Conservation (phyloP, 1,140 invertebrate genomes). For the Myzus persicae region DNA sequence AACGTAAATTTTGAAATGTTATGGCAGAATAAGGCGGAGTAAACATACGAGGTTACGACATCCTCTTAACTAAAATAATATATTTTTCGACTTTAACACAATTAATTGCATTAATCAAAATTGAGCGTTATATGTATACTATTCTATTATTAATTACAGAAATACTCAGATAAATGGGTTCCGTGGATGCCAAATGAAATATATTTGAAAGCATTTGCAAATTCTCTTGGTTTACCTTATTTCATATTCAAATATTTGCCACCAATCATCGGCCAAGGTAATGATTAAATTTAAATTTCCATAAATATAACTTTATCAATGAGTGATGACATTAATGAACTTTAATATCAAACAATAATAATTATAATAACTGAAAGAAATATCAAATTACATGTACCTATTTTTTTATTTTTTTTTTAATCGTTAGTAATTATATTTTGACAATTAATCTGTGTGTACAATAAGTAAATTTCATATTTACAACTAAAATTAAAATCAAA, state of each 20-base stretch:
- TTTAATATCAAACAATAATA: neutral
- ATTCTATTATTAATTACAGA: constrained; percentile 63
- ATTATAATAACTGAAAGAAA: neutral
- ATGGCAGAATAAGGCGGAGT: neutral
- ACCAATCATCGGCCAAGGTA: neutral
- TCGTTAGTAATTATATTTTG: neutral
- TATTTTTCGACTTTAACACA: neutral
- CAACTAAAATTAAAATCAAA: neutral
- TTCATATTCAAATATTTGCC: constrained; percentile 43
- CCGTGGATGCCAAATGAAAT: constrained; percentile 70
- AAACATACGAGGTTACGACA: neutral
- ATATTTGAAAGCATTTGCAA: constrained; percentile 69
- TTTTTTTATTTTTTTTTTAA: too few species aligned
- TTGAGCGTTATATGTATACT: neutral
- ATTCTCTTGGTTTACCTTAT: constrained; percentile 63
- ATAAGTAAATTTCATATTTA: neutral
- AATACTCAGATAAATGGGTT: constrained; percentile 67
- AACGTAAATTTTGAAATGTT: neutral
- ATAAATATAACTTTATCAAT: neutral
- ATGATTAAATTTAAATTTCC: neutral
- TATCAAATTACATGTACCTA: neutral
- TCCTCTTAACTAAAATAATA: neutral
- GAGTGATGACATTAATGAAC: neutral
- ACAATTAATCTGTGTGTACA: neutral
- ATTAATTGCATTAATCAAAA: neutral